These are phyloP conservation scores for Aphelinus atriplicis DNA, from an alignment of 1,140 invertebrate species.

Conservation along the genomic window DNA sequence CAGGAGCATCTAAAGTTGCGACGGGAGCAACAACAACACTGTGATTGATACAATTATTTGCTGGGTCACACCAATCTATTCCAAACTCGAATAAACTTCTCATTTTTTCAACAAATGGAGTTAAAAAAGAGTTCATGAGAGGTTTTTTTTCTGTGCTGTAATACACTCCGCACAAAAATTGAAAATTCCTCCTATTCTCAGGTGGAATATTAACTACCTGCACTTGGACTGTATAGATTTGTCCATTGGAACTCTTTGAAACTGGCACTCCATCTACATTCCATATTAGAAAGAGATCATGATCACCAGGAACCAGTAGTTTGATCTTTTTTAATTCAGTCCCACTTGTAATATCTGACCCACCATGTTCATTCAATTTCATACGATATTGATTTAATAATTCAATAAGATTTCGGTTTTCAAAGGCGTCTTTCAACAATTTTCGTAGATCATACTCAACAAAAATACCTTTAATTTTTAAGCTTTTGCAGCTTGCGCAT, in stretches of 20 bases:
- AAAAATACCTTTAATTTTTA: slow-evolving; percentile 21
- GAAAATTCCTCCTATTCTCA: slow-evolving; percentile 14
- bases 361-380: slow-evolving; percentile 10
- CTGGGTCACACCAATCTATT: slow-evolving; percentile 7
- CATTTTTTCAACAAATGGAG: slow-evolving; percentile 10
- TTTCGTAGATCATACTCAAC: slow-evolving; percentile 36
- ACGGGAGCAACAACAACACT: slow-evolving; percentile 19
- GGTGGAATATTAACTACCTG: slow-evolving; percentile 33
- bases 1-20: slow-evolving; percentile 6
- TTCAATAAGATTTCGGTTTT: slow-evolving; percentile 29
- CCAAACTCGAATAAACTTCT: slow-evolving; percentile 15
- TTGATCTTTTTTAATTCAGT: slow-evolving; percentile 34
- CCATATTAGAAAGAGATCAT: slow-evolving; percentile 38
- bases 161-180: slow-evolving; percentile 29
- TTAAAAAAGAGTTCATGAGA: slow-evolving; percentile 30
- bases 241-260: slow-evolving; percentile 35
- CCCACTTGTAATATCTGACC: slow-evolving; percentile 33
- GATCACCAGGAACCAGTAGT: neutral
- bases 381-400: slow-evolving; percentile 25
- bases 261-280: slow-evolving; percentile 38
- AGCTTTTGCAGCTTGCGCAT: too few species aligned
- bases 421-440: slow-evolving; percentile 34
- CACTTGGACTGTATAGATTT: slow-evolving; percentile 33
- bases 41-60: neutral
- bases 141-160: slow-evolving; percentile 28